Evolutionary conservation across 2,797 vertebrate genomes (phyloP), one percentile per base, ranked within the genome.

Genomic region (Phalloptychus januarius): DNA sequence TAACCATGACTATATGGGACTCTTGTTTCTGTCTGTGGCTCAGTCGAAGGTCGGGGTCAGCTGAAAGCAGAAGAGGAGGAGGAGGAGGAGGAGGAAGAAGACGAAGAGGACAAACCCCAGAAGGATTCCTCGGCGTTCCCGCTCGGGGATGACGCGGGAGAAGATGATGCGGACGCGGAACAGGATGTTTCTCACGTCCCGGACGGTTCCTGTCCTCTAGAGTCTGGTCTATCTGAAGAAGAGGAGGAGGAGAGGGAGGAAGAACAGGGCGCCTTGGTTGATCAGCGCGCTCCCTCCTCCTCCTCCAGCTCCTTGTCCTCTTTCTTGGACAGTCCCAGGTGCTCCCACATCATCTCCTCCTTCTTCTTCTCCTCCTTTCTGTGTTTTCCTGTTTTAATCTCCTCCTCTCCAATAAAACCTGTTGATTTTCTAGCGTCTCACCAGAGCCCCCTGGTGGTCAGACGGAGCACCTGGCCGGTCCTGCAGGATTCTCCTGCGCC

Each of bases 321-420:
- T 79, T 90, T 93, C 77, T 79, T 91, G 75, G 87, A 88, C 83
- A 87, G 80, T 83, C 71, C 80, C 71, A 69, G 94, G 93, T 91
- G 87, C 94, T 83, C 83, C 77, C 13, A 28, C 36, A 28, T 31
- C n/a, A 58, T 28, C 8, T 69, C 56, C 28, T 48, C 5, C 45
- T 67, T 40, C n/a, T 67, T 40, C n/a, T 78, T 20, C 6, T 65
- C 40, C 28, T 38, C 38, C 50, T 25, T 52, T 25, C 23, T 25
- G 2, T 52, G 50, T 52, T 67, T 3, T 16, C 31, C 67, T 70
- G 54, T 56, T 40, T 33, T 6, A 75, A 79, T 48, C 12, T 54
- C 33, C 2, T 61, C 31, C 2, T 16, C 10, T 61, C 25, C 15
- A 44, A 75, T 67, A 85, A 45, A 87, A 44, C 8, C 20, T 20